Percentiles rank a stretch among this genome's conserved stretches.
Conservation (phyloP, 2,113 vertebrate species). For the Halichoerus grypus region DNA sequence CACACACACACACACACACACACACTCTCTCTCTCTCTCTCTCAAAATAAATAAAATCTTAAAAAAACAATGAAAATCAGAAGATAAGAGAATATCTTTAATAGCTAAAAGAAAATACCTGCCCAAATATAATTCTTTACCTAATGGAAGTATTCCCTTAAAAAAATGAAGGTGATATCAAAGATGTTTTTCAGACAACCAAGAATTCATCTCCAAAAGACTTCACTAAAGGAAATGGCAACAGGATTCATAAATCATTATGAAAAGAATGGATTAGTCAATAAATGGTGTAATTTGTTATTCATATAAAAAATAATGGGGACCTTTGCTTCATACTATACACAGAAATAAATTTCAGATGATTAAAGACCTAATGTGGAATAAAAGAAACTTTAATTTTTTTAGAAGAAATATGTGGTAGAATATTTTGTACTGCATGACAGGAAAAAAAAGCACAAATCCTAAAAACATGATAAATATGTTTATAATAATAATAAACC, state of each 20-base stretch:
- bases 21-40: not conserved
- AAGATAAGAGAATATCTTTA: not conserved
- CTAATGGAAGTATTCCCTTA: not conserved
- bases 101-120: not conserved
- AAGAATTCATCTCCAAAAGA: slow-evolving; percentile 30
- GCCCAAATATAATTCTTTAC: not conserved
- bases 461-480: not conserved
- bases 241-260: slow-evolving; percentile 38
- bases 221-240: not conserved
- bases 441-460: not conserved
- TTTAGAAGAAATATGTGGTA: not conserved
- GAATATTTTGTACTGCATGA: not conserved
- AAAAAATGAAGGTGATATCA: slow-evolving; percentile 21
- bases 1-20: not conserved
- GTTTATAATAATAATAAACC: not conserved
- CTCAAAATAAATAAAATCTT: not conserved
- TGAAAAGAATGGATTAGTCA: slow-evolving; percentile 46
- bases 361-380: not conserved
- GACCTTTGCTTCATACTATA: not conserved
- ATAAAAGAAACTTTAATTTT: not conserved
- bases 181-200: slow-evolving; percentile 45
- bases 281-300: not conserved
- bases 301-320: slow-evolving; percentile 49
- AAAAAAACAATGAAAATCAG: not conserved
- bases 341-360: slow-evolving; percentile 27